Percentiles rank a stretch among this genome's conserved stretches.
Conservation (phyloP, 2,888 invertebrate genomes). For the Slavum lentiscoides region DNA sequence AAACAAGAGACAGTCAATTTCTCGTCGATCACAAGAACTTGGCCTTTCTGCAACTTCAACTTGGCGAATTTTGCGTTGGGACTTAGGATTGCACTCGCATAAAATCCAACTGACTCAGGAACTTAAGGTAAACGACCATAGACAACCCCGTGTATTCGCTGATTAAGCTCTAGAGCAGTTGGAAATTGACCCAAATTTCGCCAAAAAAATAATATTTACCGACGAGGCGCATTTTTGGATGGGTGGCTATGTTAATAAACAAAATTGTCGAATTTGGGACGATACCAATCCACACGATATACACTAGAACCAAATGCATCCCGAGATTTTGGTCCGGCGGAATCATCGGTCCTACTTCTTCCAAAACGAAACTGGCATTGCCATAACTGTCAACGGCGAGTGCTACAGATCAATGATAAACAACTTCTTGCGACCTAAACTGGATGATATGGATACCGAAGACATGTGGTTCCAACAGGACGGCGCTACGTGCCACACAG, state of each 20-base stretch:
- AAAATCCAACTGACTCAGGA: conserved; percentile 56
- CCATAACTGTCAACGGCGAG: too few species aligned
- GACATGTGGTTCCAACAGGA: too few species aligned
- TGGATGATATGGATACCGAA: too few species aligned
- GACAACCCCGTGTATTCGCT: conserved; percentile 1
- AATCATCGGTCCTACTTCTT: neutral
- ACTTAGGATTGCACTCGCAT: conserved; percentile 49
- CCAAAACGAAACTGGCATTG: too few species aligned
- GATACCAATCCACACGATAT: neutral
- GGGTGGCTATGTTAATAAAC: neutral
- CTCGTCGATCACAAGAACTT: conserved; percentile 57
- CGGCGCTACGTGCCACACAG: too few species aligned
- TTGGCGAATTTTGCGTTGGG: conserved; percentile 56
- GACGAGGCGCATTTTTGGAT: conserved; percentile 2
- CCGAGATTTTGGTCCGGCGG: neutral
- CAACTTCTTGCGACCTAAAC: too few species aligned
- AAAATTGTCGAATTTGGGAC: conserved; percentile 3
- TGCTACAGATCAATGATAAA: too few species aligned
- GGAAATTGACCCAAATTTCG: conserved; percentile 15
- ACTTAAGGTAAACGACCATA: conserved; percentile 52
- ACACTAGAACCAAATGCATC: conserved; percentile 1
- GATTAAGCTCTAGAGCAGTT: too few species aligned
- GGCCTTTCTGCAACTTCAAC: conserved; percentile 57
- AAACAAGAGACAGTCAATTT: conserved; percentile 58
- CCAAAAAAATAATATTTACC: neutral